Conservation (phyloP, 1,140 invertebrate genomes). For the Caerostris darwini region DNA sequence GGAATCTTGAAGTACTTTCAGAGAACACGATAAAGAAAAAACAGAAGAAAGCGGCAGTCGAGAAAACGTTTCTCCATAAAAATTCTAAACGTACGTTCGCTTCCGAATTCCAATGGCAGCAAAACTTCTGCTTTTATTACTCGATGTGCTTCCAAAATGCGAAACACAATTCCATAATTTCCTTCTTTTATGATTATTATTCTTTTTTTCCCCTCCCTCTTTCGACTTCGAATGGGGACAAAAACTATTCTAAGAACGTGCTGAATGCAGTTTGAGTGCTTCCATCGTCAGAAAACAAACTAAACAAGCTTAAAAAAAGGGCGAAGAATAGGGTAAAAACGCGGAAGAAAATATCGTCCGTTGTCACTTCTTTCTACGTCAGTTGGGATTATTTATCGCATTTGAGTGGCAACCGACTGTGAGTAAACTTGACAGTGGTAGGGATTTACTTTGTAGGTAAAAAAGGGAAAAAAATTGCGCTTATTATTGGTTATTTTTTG, state of each 20-base stretch:
- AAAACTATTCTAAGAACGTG: background rate
- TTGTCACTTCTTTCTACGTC: slow-evolving; percentile 47
- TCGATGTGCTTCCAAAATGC: background rate
- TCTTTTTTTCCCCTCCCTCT: background rate
- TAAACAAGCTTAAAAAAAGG: background rate
- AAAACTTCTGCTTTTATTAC: background rate
- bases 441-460: background rate
- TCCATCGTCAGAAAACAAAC: background rate
- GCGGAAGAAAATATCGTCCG: slow-evolving; percentile 28
- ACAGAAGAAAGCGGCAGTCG: no score
- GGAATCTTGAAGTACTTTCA: background rate
- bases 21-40: background rate
- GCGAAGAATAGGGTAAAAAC: slow-evolving; percentile 5
- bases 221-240: background rate
- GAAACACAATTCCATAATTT: slow-evolving; percentile 37
- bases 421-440: slow-evolving; percentile 10
- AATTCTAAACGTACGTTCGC: slow-evolving; percentile 3
- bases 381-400: slow-evolving; percentile 44
- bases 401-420: slow-evolving; percentile 29
- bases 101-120: slow-evolving; percentile 3
- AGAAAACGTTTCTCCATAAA: background rate
- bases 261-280: slow-evolving; percentile 27
- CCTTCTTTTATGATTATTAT: background rate
- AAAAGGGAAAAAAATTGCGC: background rate
- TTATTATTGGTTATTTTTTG: background rate